phyloP scores from a whole-genome alignment of 2,888 invertebrate species.

The Drosophila demipolita region DNA sequence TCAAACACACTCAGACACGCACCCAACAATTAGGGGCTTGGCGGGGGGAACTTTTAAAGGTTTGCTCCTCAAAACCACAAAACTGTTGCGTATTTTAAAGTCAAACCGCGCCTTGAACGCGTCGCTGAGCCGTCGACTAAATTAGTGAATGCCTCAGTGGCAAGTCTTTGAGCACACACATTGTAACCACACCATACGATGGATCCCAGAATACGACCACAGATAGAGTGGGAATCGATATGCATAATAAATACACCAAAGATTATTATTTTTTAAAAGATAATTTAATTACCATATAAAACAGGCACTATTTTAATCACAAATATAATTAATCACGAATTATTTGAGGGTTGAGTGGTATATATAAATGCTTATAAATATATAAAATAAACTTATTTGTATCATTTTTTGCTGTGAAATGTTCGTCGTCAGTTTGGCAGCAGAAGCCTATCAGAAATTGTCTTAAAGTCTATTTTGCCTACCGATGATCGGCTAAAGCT shows the following conservation, averaged over 20 bases:
- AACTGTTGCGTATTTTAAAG: constrained; percentile 78
- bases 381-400: neutral
- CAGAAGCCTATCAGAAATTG: neutral
- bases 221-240: neutral
- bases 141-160: neutral
- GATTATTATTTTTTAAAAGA: neutral
- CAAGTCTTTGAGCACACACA: neutral
- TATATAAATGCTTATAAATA: neutral
- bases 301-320: neutral
- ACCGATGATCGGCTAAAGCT: neutral
- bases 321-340: neutral
- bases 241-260: neutral
- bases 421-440: neutral
- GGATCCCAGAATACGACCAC: neutral
- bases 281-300: neutral
- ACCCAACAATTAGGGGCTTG: constrained; percentile 13
- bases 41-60: constrained; percentile 52
- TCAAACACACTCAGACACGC: constrained; percentile 25
- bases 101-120: constrained; percentile 55
- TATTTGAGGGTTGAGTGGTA: neutral
- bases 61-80: constrained; percentile 51
- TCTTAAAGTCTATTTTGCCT: neutral
- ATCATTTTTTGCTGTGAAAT: neutral
- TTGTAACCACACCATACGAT: constrained; percentile 8
- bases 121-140: constrained; percentile 23